Base-by-base conservation (phyloP, 2,113 vertebrate genomes). In the Xenopus laevis region DNA sequence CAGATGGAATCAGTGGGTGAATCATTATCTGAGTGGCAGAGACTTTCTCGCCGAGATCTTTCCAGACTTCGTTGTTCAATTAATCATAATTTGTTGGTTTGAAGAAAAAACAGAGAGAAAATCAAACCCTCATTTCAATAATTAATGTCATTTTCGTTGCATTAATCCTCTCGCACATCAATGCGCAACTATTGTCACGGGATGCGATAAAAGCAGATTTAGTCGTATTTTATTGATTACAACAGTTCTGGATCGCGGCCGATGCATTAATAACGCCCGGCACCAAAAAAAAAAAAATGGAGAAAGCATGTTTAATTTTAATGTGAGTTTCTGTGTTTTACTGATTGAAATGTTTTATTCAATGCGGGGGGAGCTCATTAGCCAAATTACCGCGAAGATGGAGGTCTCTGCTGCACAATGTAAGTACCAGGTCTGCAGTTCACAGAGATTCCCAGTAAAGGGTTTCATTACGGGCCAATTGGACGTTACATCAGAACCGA, bases 151-250 rank as follows among this genome's bases (percentile, higher is more conserved):
- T 77, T 77, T 77, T 70, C 30, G 6, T 57, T 63, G 74, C 73
- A 69, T 69, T 68, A 64, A 64, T 77, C 50, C 30, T 60, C 30
- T 77, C 70, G 66, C 58, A 77, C 74, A 70, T 77, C 74, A 70
- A 70, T 70, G 74, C 47, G 67, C 45, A 46, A 21, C 20, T 63
- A 77, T 64, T 44, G 67, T 64, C 74, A 55, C 33, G 74, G 74
- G 74, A 77, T 20, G 30, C 15, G 33, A 77, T 77, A 70, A 77
- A 77, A 77, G 74, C 74, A 13, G 59, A 77, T 77, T 58, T 57
- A 10, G 74, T 77, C 74, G 70, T 77, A 69, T 77, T 77, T 77
- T 77, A 77, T 77, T 77, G 74, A 77, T 77, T 77, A 70, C 74
- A 70, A 68, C 65, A 62, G 67, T 61, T 76, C 69, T 76, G 62